These are phyloP conservation scores for Balearica regulorum DNA, from an alignment of 2,797 vertebrate species.

Conservation along the genomic window DNA sequence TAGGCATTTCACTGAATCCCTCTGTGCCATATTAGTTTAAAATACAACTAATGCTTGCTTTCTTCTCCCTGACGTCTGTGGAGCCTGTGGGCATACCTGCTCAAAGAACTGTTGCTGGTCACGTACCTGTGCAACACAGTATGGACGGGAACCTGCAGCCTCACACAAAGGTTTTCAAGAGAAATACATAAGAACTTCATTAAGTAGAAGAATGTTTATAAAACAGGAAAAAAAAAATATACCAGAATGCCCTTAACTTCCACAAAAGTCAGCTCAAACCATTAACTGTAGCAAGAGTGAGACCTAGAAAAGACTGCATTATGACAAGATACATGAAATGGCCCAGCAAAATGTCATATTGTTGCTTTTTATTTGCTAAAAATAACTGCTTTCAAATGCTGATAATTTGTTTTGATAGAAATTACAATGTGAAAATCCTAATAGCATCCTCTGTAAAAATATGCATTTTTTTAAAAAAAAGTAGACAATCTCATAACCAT, in stretches of 20 bases:
- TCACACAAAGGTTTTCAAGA: neutral
- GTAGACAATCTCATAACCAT: neutral
- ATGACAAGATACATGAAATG: neutral
- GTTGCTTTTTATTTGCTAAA: neutral
- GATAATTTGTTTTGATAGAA: neutral
- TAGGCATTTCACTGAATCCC: neutral
- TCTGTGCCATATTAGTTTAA: neutral
- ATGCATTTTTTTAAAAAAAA: neutral
- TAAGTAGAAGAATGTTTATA: neutral
- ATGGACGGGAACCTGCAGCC: fast-evolving
- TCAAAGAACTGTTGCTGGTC: neutral
- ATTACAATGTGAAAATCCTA: neutral
- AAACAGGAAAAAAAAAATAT: neutral
- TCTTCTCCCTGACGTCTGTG: neutral
- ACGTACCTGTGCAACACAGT: neutral
- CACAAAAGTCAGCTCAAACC: neutral
- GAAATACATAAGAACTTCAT: neutral
- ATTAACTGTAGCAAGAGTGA: neutral
- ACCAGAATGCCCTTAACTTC: neutral
- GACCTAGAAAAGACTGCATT: neutral
- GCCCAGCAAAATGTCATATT: neutral
- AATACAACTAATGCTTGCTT: neutral
- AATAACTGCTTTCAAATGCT: neutral
- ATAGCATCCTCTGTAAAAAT: neutral
- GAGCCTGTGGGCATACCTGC: neutral